Base-by-base conservation (phyloP, 2,888 invertebrate genomes). In the Panorpa germanica region DNA sequence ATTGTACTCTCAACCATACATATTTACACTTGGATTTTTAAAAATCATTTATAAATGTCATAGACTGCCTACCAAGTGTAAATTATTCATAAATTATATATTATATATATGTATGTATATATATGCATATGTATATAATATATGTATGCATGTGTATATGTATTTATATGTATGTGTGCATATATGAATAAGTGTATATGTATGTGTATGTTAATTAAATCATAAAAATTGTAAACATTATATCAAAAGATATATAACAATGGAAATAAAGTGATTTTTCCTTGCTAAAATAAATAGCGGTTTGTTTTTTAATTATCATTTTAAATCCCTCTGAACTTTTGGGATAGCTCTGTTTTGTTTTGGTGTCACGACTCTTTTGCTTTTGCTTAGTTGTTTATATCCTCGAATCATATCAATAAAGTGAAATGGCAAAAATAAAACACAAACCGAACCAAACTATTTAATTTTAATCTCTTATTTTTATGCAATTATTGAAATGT, bases 361-460 rank as follows among this genome's bases (percentile, higher is more conserved):
- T 55, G 60, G 59, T 57, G 59, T 57, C 59, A 57, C 54, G 39
- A 49, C 53, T 52, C 44, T 45, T 44, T 56, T 58, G 57, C 56
- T 52, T 55, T 58, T 61, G 61, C 59, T 59, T 55, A 55, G 44
- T 42, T 41, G 35, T 44, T 45, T 46, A 43, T 41, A n/a, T n/a
- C n/a, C n/a, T n/a, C n/a, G n/a, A n/a, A n/a, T n/a, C n/a, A n/a
- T n/a, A n/a, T n/a, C n/a, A n/a, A n/a, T n/a, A n/a, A n/a, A n/a
- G n/a, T n/a, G n/a, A n/a, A n/a, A n/a, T n/a, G n/a, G n/a, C n/a
- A n/a, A n/a, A n/a, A n/a, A n/a, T n/a, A n/a, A n/a, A n/a, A n/a
- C n/a, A n/a, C n/a, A n/a, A n/a, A n/a, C n/a, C n/a, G n/a, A n/a
- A n/a, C n/a, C n/a, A n/a, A n/a, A n/a, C n/a, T n/a, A n/a, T n/a